These are phyloP conservation scores for Pagetopsis macropterus DNA, from an alignment of 2,797 vertebrate genomes.

Conservation along the genomic window DNA sequence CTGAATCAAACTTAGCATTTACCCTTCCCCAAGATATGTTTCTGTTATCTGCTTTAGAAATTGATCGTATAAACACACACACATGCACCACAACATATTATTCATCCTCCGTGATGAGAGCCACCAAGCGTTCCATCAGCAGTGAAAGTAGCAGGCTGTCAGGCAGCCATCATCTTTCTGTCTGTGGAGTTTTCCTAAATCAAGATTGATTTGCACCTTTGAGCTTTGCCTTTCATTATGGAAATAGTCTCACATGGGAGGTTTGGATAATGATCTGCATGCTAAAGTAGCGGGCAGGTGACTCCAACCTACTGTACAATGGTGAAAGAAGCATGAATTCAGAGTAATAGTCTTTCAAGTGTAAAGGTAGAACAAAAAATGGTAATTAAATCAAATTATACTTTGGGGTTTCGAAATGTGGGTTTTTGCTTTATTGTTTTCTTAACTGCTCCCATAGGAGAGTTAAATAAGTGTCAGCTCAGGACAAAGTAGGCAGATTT, in stretches of 20 bases:
- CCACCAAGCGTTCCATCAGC: slow-evolving; percentile 12
- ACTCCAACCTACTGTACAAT: neutral
- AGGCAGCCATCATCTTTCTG: slow-evolving; percentile 24
- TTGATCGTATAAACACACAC: slow-evolving; percentile 15
- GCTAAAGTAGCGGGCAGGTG: slow-evolving; percentile 1
- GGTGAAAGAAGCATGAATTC: neutral
- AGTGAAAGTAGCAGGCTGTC: slow-evolving; percentile 34
- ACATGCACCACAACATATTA: neutral
- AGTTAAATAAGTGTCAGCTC: neutral
- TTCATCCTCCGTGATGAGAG: slow-evolving; percentile 21
- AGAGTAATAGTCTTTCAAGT: neutral
- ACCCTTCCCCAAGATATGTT: slow-evolving; percentile 19
- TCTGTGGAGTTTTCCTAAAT: slow-evolving; percentile 27
- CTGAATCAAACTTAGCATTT: slow-evolving; percentile 45
- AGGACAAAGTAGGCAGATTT: slow-evolving; percentile 10
- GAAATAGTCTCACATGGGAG: neutral
- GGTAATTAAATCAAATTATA: neutral
- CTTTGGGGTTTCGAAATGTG: neutral
- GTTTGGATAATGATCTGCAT: slow-evolving; percentile 1
- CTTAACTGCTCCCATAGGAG: neutral
- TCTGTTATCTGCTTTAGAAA: slow-evolving; percentile 40
- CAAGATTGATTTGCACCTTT: slow-evolving; percentile 44
- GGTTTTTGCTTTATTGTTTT: neutral
- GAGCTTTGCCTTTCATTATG: slow-evolving; percentile 31
- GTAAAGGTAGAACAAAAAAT: neutral